A percentile compares a stretch with the other conserved stretches of the same genome.
Conservation (phyloP, 1,140 invertebrate species). For the Drosophila chauvacae region DNA sequence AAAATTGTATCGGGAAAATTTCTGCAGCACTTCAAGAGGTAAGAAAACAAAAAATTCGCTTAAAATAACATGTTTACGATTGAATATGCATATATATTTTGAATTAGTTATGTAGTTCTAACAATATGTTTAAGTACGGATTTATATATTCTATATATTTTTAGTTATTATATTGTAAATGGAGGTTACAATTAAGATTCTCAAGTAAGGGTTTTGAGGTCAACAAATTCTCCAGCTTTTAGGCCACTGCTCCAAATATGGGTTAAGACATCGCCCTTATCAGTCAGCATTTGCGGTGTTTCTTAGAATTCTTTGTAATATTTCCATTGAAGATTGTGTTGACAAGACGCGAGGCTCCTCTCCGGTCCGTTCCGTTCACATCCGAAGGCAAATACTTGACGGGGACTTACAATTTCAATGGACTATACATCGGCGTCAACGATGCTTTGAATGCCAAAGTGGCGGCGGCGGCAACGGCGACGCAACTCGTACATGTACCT, state of each 20-base stretch:
- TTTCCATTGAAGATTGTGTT: constrained; percentile 70
- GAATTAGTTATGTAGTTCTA: no score
- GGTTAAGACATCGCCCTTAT: constrained; percentile 21
- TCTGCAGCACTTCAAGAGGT: no score
- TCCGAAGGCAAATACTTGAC: constrained; percentile 29
- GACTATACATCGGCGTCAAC: constrained; percentile 15
- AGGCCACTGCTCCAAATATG: background rate
- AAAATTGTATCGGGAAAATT: no score
- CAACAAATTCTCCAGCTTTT: background rate
- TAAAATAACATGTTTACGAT: no score
- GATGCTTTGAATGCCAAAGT: constrained; percentile 61
- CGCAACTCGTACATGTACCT: constrained; percentile 26
- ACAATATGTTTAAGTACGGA: no score
- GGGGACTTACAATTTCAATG: constrained; percentile 50
- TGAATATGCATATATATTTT: no score
- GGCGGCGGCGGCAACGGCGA: background rate
- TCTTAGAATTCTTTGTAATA: constrained; percentile 62
- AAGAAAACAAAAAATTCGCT: no score
- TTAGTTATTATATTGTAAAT: no score
- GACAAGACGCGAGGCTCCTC: constrained; percentile 16
- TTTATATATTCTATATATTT: no score
- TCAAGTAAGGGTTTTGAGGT: no score
- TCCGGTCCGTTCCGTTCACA: background rate
- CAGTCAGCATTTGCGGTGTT: constrained; percentile 57
- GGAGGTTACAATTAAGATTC: no score